Percentiles rank a stretch among this genome's conserved stretches.
phyloP scores from a whole-genome alignment of 2,797 vertebrate genomes.

The Varecia variegata region DNA sequence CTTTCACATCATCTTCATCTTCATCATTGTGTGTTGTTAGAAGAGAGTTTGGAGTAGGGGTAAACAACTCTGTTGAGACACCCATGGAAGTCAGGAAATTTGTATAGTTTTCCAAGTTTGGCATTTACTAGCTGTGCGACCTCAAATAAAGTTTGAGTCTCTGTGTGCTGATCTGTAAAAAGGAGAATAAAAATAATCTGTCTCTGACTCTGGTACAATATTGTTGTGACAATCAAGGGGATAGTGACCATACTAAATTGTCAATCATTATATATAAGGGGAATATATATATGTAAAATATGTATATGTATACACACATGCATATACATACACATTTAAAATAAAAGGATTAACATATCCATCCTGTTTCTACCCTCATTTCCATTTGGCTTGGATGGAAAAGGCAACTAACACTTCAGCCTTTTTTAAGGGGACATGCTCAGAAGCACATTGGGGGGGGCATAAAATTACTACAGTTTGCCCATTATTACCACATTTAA shows the following conservation, averaged over 20 bases:
- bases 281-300: background rate
- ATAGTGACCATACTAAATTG: background rate
- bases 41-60: background rate
- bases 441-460: background rate
- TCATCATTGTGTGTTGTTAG: background rate
- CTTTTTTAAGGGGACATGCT: background rate
- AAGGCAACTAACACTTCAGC: background rate
- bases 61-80: background rate
- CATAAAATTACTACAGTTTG: background rate
- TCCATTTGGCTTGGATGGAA: background rate
- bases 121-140: background rate
- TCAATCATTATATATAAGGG: background rate
- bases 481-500: background rate
- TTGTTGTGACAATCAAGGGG: background rate
- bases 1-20: background rate
- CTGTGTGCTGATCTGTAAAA: background rate
- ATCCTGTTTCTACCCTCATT: background rate
- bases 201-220: background rate
- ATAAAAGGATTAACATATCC: background rate
- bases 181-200: background rate
- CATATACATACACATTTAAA: background rate
- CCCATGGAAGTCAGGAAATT: background rate
- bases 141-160: background rate
- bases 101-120: background rate
- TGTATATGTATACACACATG: fast-evolving